A percentile compares a stretch with the other conserved stretches of the same genome.
phyloP scores from a whole-genome alignment of 1,140 invertebrate species.

The Heliconius hermathena region DNA sequence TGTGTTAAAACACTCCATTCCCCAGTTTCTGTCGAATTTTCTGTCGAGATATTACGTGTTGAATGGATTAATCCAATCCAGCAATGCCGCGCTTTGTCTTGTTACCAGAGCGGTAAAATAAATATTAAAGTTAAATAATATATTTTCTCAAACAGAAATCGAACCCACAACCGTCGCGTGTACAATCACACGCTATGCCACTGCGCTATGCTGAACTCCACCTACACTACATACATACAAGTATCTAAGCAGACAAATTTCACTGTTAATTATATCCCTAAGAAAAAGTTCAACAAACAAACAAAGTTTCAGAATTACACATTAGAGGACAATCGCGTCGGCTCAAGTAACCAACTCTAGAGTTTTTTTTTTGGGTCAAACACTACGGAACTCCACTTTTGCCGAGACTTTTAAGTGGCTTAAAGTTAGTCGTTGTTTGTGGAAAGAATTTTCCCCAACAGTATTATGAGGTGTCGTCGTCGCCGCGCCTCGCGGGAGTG shows the following conservation, averaged over 20 bases:
- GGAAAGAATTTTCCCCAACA: conserved; percentile 41
- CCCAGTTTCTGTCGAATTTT: too few species aligned
- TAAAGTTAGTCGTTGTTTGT: conserved; percentile 53
- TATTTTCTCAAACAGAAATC: too few species aligned
- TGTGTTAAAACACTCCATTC: too few species aligned
- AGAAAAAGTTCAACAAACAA: conserved; percentile 20
- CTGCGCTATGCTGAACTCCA: too few species aligned
- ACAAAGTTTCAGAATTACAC: conserved; percentile 48
- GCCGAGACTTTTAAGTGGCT: conserved; percentile 58
- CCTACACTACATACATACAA: neutral
- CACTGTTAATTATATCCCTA: neutral
- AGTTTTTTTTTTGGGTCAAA: conserved; percentile 52
- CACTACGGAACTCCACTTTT: conserved; percentile 53
- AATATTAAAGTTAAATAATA: too few species aligned
- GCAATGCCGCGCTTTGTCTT: too few species aligned
- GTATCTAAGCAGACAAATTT: neutral
- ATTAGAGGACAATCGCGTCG: conserved; percentile 43
- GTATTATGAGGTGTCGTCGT: conserved; percentile 29
- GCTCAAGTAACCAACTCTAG: conserved; percentile 1
- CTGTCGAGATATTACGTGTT: too few species aligned
- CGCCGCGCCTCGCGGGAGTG: conserved; percentile 11
- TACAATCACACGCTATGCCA: too few species aligned
- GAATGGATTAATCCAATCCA: too few species aligned
- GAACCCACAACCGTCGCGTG: too few species aligned
- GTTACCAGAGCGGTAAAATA: too few species aligned